These are phyloP conservation scores for Orthonevra nobilis DNA, from an alignment of 2,888 invertebrate species.

Conservation along the genomic window DNA sequence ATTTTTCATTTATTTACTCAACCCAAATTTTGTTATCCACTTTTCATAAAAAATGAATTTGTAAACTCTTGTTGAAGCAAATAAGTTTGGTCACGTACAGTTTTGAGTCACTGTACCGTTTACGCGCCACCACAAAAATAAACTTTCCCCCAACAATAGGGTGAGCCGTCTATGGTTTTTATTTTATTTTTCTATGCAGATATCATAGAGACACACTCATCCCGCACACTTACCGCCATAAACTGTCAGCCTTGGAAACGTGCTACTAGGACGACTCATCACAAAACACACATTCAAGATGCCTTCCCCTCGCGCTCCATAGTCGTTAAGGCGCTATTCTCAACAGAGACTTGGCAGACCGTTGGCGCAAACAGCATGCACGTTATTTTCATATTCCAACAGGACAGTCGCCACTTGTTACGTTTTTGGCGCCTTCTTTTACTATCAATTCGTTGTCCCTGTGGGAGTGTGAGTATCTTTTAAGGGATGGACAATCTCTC, in stretches of 20 bases:
- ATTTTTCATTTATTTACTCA: no score
- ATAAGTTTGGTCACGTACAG: background rate
- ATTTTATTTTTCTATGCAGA: no score
- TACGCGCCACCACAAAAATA: conserved; percentile 49
- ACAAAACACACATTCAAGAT: no score
- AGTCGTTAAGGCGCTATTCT: conserved; percentile 3
- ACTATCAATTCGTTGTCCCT: background rate
- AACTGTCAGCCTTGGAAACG: conserved; percentile 50
- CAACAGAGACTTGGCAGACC: conserved; percentile 51
- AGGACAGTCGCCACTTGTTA: conserved; percentile 64
- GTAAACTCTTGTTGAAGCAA: no score
- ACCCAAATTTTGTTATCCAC: no score
- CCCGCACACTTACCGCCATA: conserved; percentile 30
- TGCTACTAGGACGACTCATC: conserved; percentile 66
- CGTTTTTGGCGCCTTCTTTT: conserved; percentile 67
- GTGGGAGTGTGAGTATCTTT: conserved; percentile 15
- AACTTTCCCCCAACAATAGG: conserved; percentile 5
- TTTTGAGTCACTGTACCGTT: conserved; percentile 43
- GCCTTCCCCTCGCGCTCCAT: conserved; percentile 3
- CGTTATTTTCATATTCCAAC: conserved; percentile 32
- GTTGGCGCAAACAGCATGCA: conserved; percentile 61
- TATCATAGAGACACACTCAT: conserved; percentile 46
- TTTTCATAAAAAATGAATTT: no score
- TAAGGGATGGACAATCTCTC: conserved; percentile 6
- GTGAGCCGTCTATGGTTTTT: conserved; percentile 46